A percentile compares a stretch with the other conserved stretches of the same genome.
phyloP scores from a whole-genome alignment of 1,140 invertebrate species.

The Monochamus saltuarius region DNA sequence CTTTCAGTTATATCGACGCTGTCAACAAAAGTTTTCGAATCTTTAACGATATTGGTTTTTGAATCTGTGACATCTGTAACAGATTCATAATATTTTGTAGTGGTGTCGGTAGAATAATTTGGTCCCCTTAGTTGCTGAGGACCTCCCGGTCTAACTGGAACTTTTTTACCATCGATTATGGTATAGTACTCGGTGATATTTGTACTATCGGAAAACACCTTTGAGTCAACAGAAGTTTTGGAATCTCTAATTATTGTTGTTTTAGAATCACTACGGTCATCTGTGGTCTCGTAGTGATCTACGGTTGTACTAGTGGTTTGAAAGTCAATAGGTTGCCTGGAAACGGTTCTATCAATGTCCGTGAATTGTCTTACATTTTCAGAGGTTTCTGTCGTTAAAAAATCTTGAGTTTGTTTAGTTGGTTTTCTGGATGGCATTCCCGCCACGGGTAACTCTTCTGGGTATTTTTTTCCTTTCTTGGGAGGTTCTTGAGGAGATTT shows the following conservation, averaged over 20 bases:
- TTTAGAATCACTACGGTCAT: constrained; percentile 4
- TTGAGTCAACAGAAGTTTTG: constrained; percentile 16
- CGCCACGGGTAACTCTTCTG: constrained; percentile 4
- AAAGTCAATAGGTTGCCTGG: constrained; percentile 1
- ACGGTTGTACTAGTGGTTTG: not conserved
- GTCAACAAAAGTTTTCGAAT: constrained; percentile 18
- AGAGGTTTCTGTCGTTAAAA: constrained; percentile 32
- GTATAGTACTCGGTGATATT: constrained; percentile 1
- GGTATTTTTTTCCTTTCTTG: constrained; percentile 1
- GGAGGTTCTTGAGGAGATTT: constrained; percentile 9
- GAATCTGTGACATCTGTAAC: constrained; percentile 4
- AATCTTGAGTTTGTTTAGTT: constrained; percentile 19
- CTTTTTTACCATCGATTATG: not conserved
- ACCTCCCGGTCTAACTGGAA: not conserved
- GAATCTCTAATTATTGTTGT: constrained; percentile 18
- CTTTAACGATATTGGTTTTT: constrained; percentile 4
- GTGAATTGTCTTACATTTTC: constrained; percentile 32
- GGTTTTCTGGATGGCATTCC: constrained; percentile 17
- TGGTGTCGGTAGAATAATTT: not conserved
- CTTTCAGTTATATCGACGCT: constrained; percentile 12
- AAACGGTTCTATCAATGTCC: constrained; percentile 6
- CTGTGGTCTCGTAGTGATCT: not conserved
- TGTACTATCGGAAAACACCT: too few relatives aligned
- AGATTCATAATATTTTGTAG: constrained; percentile 3
- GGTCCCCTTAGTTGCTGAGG: not conserved